Evolutionary conservation across 2,888 invertebrate species (phyloP), one percentile per base, ranked within the genome.

Genomic region (Stenotaenia linearis): DNA sequence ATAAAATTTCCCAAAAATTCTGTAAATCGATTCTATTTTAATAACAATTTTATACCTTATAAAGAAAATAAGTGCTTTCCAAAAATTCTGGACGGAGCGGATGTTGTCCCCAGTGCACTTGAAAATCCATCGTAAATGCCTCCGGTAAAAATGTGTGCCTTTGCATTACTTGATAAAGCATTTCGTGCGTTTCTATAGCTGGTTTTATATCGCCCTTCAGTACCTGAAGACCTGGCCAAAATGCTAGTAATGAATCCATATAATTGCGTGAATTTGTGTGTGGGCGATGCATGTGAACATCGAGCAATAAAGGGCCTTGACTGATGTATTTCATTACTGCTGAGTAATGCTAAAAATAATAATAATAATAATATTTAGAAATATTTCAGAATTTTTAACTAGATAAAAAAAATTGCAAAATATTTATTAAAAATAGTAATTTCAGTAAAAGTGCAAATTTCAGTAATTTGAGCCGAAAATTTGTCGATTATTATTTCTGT

Each of bases 51-150:
- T 82, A 82, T 83, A 87, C 87, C 85, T 88, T 92, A 86, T 96
- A 97, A 18, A 99, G 89, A 86, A 98, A 98, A 86, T 98, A 99
- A 0, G 98, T 99, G 0, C 97, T 97, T 87, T 99, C 98, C 76
- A 99, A 89, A 87, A 99, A 98, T 87, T 99, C 98, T 0, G 98
- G 98, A 50, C 98, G 90, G 2, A 99, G 88, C 0, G 97, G 97
- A 88, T 98, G 97, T 85, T 98, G 97, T 0, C 95, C 97, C 98
- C 98, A 99, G 85, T 98, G 97, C 9, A 99, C 96, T 89, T 96
- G 94, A 84, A 98, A 97, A 87, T 98, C 98, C 0, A 95, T 94
- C 0, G 98, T 98, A 86, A 99, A 99, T 4, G 98, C 98, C 89
- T 99, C 98, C 0, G 98, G 98, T 84, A 99, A 92, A 87, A 98